Percentiles rank a stretch among this genome's conserved stretches.
Conservation (phyloP, 2,113 vertebrate species). For the Symphodus melops region DNA sequence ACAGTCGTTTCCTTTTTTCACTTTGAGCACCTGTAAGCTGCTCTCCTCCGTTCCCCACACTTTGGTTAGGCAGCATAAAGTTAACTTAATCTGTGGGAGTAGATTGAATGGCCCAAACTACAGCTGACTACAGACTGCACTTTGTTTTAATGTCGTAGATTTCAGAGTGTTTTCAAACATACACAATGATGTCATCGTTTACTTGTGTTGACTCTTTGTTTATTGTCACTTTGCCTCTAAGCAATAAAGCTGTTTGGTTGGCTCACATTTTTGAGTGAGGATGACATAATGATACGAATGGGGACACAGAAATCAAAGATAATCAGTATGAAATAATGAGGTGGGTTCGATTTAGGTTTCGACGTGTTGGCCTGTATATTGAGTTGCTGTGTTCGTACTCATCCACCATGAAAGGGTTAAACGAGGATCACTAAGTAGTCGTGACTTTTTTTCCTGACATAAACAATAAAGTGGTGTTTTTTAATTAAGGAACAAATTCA, state of each 20-base stretch:
- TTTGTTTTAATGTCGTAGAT: constrained; percentile 39
- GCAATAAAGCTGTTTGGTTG: constrained; percentile 45
- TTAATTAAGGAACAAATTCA: constrained; percentile 40
- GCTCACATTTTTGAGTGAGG: constrained; percentile 6
- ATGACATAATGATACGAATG: background rate
- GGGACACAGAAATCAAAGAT: background rate
- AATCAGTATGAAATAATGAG: constrained; percentile 6
- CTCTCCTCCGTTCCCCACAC: constrained; percentile 31
- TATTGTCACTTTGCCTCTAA: constrained; percentile 37
- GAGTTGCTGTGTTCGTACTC: constrained; percentile 26
- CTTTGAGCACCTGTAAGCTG: constrained; percentile 45
- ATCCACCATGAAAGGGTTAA: constrained; percentile 48
- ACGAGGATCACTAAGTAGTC: constrained; percentile 43
- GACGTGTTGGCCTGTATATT: constrained; percentile 33
- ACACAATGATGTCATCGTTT: constrained; percentile 20
- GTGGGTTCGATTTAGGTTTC: constrained; percentile 14
- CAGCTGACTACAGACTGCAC: constrained; percentile 31
- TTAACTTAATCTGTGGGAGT: constrained; percentile 22
- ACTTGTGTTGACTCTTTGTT: constrained; percentile 12
- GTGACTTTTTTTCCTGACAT: constrained; percentile 47
- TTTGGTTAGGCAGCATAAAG: constrained; percentile 11
- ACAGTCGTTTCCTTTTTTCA: constrained; percentile 43
- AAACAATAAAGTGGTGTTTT: constrained; percentile 32
- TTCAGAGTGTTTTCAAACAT: constrained; percentile 23
- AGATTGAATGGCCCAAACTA: constrained; percentile 28